Base-by-base conservation (phyloP, 2,888 invertebrate species). In the Girardia tigrina region DNA sequence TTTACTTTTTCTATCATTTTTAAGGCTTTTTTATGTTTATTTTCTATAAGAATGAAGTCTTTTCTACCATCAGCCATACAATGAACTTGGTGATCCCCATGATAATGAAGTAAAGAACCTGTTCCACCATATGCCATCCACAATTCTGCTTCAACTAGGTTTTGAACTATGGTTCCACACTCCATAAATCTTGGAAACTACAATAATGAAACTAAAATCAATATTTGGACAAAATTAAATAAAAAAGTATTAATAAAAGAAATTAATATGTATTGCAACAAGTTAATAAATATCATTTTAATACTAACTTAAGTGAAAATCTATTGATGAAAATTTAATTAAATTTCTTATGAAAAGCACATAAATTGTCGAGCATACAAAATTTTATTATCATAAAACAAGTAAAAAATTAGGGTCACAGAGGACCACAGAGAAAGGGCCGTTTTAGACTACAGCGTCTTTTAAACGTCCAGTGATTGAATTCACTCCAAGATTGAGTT, bases 61-160 rank as follows among this genome's bases (percentile, higher is more conserved):
- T 83, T 82, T n/a, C 84, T 78, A 0, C 84, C 84, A 72, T 82
- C 81, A 16, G 83, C 76, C 14, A 84, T 80, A 78, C 84, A 84
- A 78, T 84, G 83, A 2, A 84, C 78, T 77, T 82, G 81, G 77
- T 84, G 83, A 77, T 84, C 82, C 2, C 82, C 81, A 77, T 84
- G 84, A 23, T 82, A 81, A 77, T 83, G 83, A 0, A 84, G 79
- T 16, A 81, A 77, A 20, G 82, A 82, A 20, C 81, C 78, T 0
- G 83, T 83, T 0, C 82, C 82, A 1, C 84, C 84, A 56, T 80
- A 80, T 76, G 82, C 81, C 81, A 84, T 83, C 84, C 83, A 84
- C 72, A 84, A 75, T 77, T 83, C 82, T 0, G 82, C 80, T 76
- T 83, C 82, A 78, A 80, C 78, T 29, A 84, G 78, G 70, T 79